Evolutionary conservation across 2,797 vertebrate species (phyloP), one percentile per base, ranked within the genome.

Genomic region (Uromys caudimaculatus): DNA sequence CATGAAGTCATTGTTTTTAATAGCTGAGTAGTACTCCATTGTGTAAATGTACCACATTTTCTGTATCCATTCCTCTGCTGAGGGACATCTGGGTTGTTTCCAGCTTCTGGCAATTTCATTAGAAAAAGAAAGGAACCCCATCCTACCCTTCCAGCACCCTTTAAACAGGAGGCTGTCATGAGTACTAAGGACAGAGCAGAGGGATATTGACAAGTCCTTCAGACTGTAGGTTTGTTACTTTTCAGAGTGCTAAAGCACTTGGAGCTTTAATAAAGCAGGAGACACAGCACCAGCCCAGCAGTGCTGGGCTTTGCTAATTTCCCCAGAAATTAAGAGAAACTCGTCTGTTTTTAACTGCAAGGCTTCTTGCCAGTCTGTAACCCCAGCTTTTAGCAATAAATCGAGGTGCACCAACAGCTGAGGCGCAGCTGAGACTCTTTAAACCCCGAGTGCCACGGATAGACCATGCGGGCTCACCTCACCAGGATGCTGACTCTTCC

Each of bases 311-410:
- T 94, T 79, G 64, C 73, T 58, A 91, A 89, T 91, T 96, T 90
- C 56, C 67, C 35, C 82, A 79, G 89, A 95, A 95, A 93, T 94
- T 19, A 78, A 86, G 89, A 97, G 89, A 95, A 84, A 60, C 29
- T 27, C 52, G 32, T 88, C 47, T 91, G 56, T 73, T 95, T 96
- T 91, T 87, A 92, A 89, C 88, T 54, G 35, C 21, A 91, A 92
- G 47, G 0, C 58, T 95, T 89, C 77, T 91, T 52, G 62, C 67
- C 90, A 94, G 58, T 77, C 78, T 77, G 17, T 38, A 83, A 92
- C 84, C 54, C 56, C 64, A 71, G n/a, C 50, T 81, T 78, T 83
- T 89, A 64, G n/a, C 83, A 78, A 35, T 54, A 76, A 67, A 83
- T 92, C 44, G 83, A 92, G 73, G 54, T 35, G 44, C 12, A 21